A percentile compares a stretch with the other conserved stretches of the same genome.
phyloP scores from a whole-genome alignment of 2,797 vertebrate genomes.

The Diplodus sargus region DNA sequence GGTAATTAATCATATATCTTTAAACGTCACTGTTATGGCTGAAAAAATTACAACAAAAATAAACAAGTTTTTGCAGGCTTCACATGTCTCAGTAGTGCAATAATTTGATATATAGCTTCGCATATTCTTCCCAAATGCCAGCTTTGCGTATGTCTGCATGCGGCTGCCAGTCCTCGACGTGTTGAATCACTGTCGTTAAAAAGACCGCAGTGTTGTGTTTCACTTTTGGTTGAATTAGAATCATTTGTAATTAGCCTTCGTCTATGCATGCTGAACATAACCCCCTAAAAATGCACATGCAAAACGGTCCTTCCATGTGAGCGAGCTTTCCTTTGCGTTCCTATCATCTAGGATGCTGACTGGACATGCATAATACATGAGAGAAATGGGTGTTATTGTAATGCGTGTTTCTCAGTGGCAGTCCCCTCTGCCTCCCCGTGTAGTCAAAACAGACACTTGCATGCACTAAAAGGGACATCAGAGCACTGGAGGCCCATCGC shows the following conservation, averaged over 20 bases:
- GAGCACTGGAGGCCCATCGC: slow-evolving; percentile 51
- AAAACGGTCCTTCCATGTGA: slow-evolving; percentile 53
- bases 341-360: slow-evolving; percentile 73
- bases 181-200: slow-evolving; percentile 19
- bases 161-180: slow-evolving; percentile 27
- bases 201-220: slow-evolving; percentile 22
- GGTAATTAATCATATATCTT: no score
- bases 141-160: slow-evolving; percentile 5
- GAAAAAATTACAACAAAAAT: no score
- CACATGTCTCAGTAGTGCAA: no score
- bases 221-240: slow-evolving; percentile 46
- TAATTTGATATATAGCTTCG: not conserved
- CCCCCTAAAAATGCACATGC: slow-evolving; percentile 55
- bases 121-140: not conserved
- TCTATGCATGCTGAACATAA: slow-evolving; percentile 43
- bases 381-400: slow-evolving; percentile 68
- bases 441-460: slow-evolving; percentile 74
- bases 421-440: slow-evolving; percentile 51
- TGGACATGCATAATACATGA: slow-evolving; percentile 79
- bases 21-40: no score
- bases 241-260: slow-evolving; percentile 30
- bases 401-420: slow-evolving; percentile 51
- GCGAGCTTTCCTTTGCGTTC: slow-evolving; percentile 55
- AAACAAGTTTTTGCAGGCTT: no score
- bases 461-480: slow-evolving; percentile 66